Evolutionary conservation across 2,888 invertebrate genomes (phyloP), one percentile per base, ranked within the genome.

Genomic region (Trypoxylon attenuatum): DNA sequence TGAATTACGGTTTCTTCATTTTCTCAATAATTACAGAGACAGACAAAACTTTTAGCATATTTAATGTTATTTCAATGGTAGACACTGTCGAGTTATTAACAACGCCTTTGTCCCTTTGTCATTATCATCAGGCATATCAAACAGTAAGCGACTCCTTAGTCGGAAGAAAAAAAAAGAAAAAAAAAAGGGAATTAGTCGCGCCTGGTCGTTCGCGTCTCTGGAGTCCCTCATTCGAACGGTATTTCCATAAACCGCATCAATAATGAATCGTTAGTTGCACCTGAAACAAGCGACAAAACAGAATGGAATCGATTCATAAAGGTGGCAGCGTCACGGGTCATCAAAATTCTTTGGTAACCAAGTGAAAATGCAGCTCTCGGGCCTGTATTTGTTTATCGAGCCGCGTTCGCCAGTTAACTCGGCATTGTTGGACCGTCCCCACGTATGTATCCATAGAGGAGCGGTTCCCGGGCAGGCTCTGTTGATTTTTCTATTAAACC

Each of bases 401-500:
- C 55, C 56, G 52, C 63, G 67, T 53, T 53, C 55, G 10, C 55
- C 70, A 56, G 66, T 66, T 69, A 54, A 53, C 38, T 43, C 6
- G 47, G 19, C 56, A 63, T 67, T 71, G 62, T 69, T 62, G 56
- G 56, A 49, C 5, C 27, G 58, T 50, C 25, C 52, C 57, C 50
- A 51, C 55, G 33, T 49, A 59, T 55, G 45, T 19, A n/a, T 15
- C 51, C 51, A 23, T 60, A 60, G 67, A 68, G 55, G 63, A 60
- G 57, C 22, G 54, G 69, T 61, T 57, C 47, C 47, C 49, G 39
- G 52, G 25, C 59, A 51, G 5, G 13, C 33, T 33, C 45, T 68
- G 64, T 71, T 64, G 71, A 45, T 57, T 54, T 61, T 71, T 64
- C 64, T 72, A 61, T 64, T 65, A 71, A 64, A 70, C 55, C 60